phyloP scores from a whole-genome alignment of 2,888 invertebrate species.

The Epicampocera succincta region DNA sequence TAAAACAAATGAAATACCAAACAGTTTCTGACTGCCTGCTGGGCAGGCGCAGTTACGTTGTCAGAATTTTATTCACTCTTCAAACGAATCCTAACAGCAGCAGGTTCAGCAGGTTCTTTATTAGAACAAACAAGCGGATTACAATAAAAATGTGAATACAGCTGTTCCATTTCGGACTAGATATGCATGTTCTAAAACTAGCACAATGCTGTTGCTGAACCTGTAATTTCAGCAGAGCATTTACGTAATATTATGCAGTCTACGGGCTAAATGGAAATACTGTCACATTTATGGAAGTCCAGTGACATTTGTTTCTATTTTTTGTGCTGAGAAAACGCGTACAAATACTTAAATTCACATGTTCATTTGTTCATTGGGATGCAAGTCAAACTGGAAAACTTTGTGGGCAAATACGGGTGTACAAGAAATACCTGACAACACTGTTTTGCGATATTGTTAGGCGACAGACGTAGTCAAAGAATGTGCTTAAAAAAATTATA shows the following conservation, averaged over 20 bases:
- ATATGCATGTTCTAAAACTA: conserved; percentile 17
- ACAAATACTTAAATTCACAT: too few species aligned
- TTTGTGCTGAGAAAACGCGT: too few species aligned
- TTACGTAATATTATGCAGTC: conserved; percentile 53
- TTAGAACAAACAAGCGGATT: conserved; percentile 20
- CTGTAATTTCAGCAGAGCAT: background rate
- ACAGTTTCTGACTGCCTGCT: conserved; percentile 55
- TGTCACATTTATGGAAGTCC: background rate
- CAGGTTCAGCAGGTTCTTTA: conserved; percentile 69
- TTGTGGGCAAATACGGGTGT: background rate
- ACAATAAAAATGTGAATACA: conserved; percentile 36
- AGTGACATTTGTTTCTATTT: background rate
- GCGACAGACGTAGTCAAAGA: too few species aligned
- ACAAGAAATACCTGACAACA: too few species aligned
- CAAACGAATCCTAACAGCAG: conserved; percentile 55
- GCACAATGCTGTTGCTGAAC: conserved; percentile 16
- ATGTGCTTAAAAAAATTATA: too few species aligned
- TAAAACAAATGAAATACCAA: conserved; percentile 25
- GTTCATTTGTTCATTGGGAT: too few species aligned
- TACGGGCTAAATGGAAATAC: conserved; percentile 12
- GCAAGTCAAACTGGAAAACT: too few species aligned
- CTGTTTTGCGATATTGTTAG: too few species aligned
- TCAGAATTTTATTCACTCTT: conserved; percentile 16
- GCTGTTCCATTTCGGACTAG: conserved; percentile 62
- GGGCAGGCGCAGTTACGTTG: conserved; percentile 62